Conservation (phyloP, 1,140 invertebrate genomes). For the Cydia pomonella region DNA sequence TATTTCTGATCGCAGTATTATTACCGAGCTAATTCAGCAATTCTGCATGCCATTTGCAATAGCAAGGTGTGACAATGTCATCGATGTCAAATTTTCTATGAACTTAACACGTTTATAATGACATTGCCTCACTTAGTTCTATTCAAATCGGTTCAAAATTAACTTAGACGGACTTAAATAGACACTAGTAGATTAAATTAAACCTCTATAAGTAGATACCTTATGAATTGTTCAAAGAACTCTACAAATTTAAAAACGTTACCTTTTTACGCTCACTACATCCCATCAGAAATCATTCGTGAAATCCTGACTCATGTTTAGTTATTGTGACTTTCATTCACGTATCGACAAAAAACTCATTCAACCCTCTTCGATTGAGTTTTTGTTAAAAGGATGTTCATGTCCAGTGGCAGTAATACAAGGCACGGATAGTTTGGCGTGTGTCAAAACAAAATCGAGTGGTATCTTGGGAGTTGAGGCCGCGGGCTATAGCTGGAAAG, state of each 20-base stretch:
- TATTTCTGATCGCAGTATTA: too few species aligned
- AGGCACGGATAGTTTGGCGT: conserved; percentile 56
- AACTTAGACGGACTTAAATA: too few species aligned
- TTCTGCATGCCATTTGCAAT: too few species aligned
- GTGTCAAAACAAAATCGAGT: conserved; percentile 79
- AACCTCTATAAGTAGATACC: not conserved
- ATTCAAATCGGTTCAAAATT: too few species aligned
- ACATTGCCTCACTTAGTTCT: too few species aligned
- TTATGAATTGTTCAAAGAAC: not conserved
- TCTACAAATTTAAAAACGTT: not conserved
- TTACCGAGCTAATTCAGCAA: too few species aligned
- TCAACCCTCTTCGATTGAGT: conserved; percentile 48
- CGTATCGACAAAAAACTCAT: conserved; percentile 48
- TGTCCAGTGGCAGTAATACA: conserved; percentile 50
- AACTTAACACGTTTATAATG: too few species aligned
- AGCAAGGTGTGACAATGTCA: too few species aligned
- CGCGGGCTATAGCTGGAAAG: conserved; percentile 45
- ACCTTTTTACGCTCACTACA: conserved; percentile 6
- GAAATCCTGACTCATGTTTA: conserved; percentile 50
- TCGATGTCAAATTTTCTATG: too few species aligned
- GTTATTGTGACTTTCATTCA: conserved; percentile 53
- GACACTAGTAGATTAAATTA: not conserved
- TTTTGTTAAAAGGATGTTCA: conserved; percentile 32
- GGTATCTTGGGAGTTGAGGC: conserved; percentile 62
- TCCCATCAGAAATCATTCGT: conserved; percentile 15